Conservation (phyloP, 2,113 vertebrate species). For the Okapia johnstoni region DNA sequence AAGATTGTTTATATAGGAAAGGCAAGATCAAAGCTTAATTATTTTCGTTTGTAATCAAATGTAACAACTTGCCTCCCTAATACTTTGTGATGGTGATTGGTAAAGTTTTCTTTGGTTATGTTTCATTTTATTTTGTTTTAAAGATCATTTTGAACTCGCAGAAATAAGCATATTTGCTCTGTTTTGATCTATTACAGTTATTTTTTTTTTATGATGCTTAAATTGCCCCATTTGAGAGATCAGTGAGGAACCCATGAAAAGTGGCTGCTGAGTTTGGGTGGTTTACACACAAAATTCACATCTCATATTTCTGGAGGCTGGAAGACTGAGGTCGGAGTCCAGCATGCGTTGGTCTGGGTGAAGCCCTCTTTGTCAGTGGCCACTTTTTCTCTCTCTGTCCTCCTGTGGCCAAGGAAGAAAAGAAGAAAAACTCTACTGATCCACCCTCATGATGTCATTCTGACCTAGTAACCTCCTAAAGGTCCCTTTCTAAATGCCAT, state of each 20-base stretch:
- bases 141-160: not conserved
- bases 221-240: not conserved
- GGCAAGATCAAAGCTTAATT: not conserved
- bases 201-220: not conserved
- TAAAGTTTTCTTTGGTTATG: not conserved
- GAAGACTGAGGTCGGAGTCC: not conserved
- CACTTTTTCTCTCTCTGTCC: not conserved
- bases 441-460: not conserved
- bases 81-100: not conserved
- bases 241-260: not conserved
- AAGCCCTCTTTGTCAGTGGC: not conserved
- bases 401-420: not conserved
- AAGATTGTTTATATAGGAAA: not conserved
- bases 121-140: not conserved
- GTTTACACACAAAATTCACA: not conserved
- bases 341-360: not conserved
- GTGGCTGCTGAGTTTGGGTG: not conserved
- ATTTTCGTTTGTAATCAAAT: not conserved
- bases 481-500: not conserved
- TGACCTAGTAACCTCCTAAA: not conserved
- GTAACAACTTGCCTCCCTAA: not conserved
- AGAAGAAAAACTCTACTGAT: not conserved
- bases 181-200: not conserved
- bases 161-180: not conserved
- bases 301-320: not conserved